Evolutionary conservation across 2,797 vertebrate genomes (phyloP), one percentile per base, ranked within the genome.

Genomic region (Tragopan temminckii): DNA sequence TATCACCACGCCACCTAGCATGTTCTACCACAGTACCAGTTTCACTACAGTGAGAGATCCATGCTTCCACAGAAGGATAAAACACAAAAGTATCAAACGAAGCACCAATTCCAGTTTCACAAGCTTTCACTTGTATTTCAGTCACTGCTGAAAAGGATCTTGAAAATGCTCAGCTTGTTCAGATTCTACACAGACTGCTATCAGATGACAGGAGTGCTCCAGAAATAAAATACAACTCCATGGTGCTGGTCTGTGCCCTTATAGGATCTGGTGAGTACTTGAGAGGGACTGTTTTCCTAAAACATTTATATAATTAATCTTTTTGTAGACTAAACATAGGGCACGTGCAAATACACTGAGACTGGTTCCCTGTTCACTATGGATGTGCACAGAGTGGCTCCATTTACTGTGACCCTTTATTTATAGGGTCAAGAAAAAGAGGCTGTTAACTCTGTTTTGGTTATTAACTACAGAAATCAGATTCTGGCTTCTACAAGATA

Each of bases 211-310:
- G 98, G 94, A 99, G 99, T 7, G 99, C 99, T 40, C 99, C 99
- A 29, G 99, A 99, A 98, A 99, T 99, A 90, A 99, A 99, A 91
- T 99, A 99, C 94, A 99, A 99, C 97, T 99, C 99, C 70, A 99
- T 99, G 99, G 99, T 99, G 90, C 97, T 99, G 96, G 98, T 99
- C 98, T 99, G 99, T 97, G 98, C 99, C 11, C 98, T 99, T 80
- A 98, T 99, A 99, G 98, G 98, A 80, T 99, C 99, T 96, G 99
- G 99, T 99, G 94, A 97, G 98, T 97, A 79, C 91, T 90, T 55
- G 17, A 66, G 79, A 79, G 33, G 59, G 55, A 42, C 38, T 69
- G 31, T 75, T 92, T 82, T 70, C 57, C 45, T 3, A 29, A 33
- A 35, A 78, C 15, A 50, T 67, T 36, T 35, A 23, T 19, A 24